These are phyloP conservation scores for Agrochola macilenta DNA, from an alignment of 2,888 invertebrate species.

Conservation along the genomic window DNA sequence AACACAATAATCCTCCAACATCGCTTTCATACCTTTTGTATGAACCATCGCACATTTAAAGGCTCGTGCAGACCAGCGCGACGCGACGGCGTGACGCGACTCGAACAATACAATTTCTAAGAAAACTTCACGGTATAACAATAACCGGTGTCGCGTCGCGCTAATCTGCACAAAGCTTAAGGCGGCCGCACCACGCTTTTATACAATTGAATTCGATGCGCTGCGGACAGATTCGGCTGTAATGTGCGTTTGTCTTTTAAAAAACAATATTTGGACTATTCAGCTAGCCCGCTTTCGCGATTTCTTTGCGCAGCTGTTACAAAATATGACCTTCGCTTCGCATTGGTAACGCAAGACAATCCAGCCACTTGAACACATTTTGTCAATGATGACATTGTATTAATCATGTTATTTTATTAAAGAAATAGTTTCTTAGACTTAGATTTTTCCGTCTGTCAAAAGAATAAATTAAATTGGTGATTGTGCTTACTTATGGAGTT, in stretches of 20 bases:
- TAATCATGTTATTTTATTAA: not conserved
- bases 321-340: slow-evolving; percentile 25
- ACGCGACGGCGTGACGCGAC: too few species aligned
- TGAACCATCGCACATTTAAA: not conserved
- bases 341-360: not conserved
- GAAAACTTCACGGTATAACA: too few species aligned
- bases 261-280: not conserved
- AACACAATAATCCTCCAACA: too few species aligned
- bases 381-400: slow-evolving; percentile 6
- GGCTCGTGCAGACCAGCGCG: too few species aligned
- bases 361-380: slow-evolving; percentile 5
- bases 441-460: not conserved
- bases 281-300: not conserved
- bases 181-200: not conserved
- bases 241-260: not conserved
- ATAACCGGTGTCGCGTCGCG: too few species aligned
- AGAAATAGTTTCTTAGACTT: slow-evolving; percentile 1
- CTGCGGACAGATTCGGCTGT: not conserved
- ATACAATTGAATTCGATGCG: too few species aligned
- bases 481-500: too few species aligned
- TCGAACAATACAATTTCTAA: too few species aligned
- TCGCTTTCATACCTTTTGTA: too few species aligned
- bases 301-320: slow-evolving; percentile 28
- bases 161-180: not conserved
- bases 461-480: not conserved